These are phyloP conservation scores for Ceratoteleas bidentatus DNA, from an alignment of 1,140 invertebrate genomes.

Conservation along the genomic window DNA sequence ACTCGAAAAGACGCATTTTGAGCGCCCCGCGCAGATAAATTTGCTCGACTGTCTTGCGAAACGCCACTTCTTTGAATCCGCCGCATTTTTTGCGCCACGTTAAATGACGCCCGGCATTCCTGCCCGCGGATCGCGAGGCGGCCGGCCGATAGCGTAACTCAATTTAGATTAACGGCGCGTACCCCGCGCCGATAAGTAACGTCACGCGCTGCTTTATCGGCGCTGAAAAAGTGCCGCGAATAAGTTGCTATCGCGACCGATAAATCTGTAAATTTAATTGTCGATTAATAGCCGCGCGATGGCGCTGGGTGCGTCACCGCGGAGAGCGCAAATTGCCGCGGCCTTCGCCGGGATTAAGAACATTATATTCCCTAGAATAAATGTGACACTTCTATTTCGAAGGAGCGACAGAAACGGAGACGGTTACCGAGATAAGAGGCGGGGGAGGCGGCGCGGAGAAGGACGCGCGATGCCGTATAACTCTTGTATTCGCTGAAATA, in stretches of 20 bases:
- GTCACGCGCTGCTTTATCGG: neutral
- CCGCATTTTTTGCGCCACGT: conserved; percentile 30
- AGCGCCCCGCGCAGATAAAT: conserved; percentile 49
- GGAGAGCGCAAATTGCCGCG: conserved; percentile 37
- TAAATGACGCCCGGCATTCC: conserved; percentile 42
- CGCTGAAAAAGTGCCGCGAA: neutral
- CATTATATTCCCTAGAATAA: conserved; percentile 60
- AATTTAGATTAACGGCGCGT: conserved; percentile 15
- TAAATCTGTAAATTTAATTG: conserved; percentile 41
- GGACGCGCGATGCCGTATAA: conserved; percentile 51
- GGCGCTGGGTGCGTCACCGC: conserved; percentile 23
- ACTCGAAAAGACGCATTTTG: conserved; percentile 52
- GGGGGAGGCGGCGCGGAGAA: conserved; percentile 43
- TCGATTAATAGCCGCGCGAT: conserved; percentile 45
- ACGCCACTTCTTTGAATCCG: conserved; percentile 35
- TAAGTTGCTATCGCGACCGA: conserved; percentile 3
- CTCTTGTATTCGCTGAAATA: conserved; percentile 74
- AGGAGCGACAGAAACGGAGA: conserved; percentile 23
- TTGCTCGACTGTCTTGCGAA: conserved; percentile 37
- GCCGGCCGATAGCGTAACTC: conserved; percentile 14
- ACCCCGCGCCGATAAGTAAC: neutral
- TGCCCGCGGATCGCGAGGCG: conserved; percentile 12
- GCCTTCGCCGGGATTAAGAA: conserved; percentile 60
- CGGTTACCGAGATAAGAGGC: conserved; percentile 15
- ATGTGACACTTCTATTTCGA: conserved; percentile 60